Base-by-base conservation (phyloP, 1,140 invertebrate species). In the Drosophila leontia region DNA sequence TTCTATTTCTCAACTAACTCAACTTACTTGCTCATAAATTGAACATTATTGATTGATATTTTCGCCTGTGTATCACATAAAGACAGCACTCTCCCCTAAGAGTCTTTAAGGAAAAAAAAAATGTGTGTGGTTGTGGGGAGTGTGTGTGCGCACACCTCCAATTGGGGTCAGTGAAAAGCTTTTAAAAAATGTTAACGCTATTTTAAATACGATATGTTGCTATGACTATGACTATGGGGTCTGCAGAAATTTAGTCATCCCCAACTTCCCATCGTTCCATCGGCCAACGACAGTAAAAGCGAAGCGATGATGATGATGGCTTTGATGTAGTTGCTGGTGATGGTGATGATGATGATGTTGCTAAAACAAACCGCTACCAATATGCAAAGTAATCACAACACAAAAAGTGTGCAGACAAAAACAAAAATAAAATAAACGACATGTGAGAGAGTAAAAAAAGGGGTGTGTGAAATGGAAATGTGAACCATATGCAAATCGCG, bases 161-260 rank as follows among this genome's bases (percentile, higher is more conserved):
- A 92, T 84, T 91, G 91, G 76, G 91, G 91, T 92, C 91, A 91
- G 91, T 91, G 91, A 92, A 92, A 92, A 91, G 83, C 82, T 82
- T 91, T 91, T 91, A 84, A 90, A 88, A 56, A 84, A 85, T 82
- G 84, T 79, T 91, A 91, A 91, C 78, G 83, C 78, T 91, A 87
- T 91, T 91, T 91, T 84, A 91, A 91, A 91, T 91, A 88, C 78
- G 76, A 74, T 87, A 80, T 77, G 67, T 80, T 70, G 75, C 78
- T 79, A 48, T 61, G 75, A 50, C 26, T 65, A 67, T 70, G 67
- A 67, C 67, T 70, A 37, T 45, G 58, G 41, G 44, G 63, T 42
- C 74, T 68, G 82, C 80, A 84, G 78, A 86, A 81, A 79, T 79
- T 48, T 80, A 75, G 78, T 60, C 85, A 84, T 87, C 84, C 82